Evolutionary conservation across 2,113 vertebrate genomes (phyloP).

Genomic region (Heterotis niloticus): DNA sequence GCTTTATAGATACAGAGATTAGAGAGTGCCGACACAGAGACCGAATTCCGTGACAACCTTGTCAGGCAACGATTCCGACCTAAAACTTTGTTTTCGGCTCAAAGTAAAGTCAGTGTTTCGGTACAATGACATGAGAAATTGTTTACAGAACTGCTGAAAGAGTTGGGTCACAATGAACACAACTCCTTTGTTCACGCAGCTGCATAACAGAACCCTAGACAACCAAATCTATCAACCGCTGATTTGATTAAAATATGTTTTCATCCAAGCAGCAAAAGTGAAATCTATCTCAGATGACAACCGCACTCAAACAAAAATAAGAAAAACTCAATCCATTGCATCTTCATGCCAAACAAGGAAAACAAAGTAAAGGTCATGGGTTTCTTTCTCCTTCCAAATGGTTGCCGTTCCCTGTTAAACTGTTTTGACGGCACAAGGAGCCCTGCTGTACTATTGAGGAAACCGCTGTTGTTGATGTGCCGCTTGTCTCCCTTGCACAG

Average conservation of each 20-base stretch:
- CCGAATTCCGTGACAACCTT: no score
- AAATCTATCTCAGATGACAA: background rate
- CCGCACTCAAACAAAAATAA: background rate
- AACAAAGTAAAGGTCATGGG: constrained; percentile 21
- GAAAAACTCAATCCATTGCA: background rate
- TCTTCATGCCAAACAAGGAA: background rate
- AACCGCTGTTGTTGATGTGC: constrained; percentile 58
- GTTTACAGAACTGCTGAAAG: no score
- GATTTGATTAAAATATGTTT: no score
- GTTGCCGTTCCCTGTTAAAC: constrained; percentile 51
- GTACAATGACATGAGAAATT: no score
- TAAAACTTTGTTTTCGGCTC: constrained; percentile 29
- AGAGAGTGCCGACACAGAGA: no score
- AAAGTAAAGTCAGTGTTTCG: no score
- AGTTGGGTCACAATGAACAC: no score
- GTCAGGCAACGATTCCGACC: constrained; percentile 13
- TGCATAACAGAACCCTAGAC: no score
- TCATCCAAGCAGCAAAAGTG: background rate
- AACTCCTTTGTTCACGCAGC: no score
- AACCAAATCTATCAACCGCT: no score
- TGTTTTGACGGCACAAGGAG: constrained; percentile 54
- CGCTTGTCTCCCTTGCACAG: constrained; percentile 58
- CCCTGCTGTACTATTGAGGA: constrained; percentile 64
- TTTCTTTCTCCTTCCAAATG: constrained; percentile 59
- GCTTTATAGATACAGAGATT: no score